Base-by-base conservation (phyloP, 2,113 vertebrate genomes). In the Odocoileus hemionus region DNA sequence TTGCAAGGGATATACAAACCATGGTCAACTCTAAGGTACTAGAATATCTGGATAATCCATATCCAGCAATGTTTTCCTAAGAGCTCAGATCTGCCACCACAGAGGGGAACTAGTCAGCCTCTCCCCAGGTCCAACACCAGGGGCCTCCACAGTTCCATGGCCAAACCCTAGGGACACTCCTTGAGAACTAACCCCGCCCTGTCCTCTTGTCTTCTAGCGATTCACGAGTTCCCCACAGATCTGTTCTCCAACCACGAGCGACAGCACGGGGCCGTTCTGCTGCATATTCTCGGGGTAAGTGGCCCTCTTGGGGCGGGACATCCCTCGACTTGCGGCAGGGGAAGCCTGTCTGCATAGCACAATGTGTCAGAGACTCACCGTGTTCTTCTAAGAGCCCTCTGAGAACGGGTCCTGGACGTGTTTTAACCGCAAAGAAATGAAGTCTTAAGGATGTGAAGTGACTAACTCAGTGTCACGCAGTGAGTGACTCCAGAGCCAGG, bases 191-290 rank as follows among this genome's bases (percentile, higher is more conserved):
- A 97, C 7, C 30, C 33, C 17, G 25, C 70, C 3, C 2, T 64
- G 19, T 94, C 6, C 93, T 95, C 96, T 98, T 98, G 80, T 98
- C 76, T 99, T 99, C 93, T 99, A 99, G 99, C 99, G 0, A 99
- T 99, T 98, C 99, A 99, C 26, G 99, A 99, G 98, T 99, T 99
- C 98, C 99, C 99, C 19, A 93, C 99, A 9, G 99, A 99, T 98
- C 2, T 99, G 97, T 99, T 99, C 98, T 99, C 99, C 98, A 99
- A 99, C 82, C 93, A 98, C 5, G 99, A 99, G 93, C 98, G 99
- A 3, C 99, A 99, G 98, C 99, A 98, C 19, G 99, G 99, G 88
- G 99, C 99, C 39, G 19, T 99, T 96, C 96, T 99, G 94, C 99
- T 99, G 98, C 99, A 99, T 96, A 99, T 99, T 39, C 70, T 98